Percentiles rank a stretch among this genome's conserved stretches.
These are phyloP conservation scores for Cyanistes caeruleus DNA, from an alignment of 2,113 vertebrate genomes.

Conservation along the genomic window DNA sequence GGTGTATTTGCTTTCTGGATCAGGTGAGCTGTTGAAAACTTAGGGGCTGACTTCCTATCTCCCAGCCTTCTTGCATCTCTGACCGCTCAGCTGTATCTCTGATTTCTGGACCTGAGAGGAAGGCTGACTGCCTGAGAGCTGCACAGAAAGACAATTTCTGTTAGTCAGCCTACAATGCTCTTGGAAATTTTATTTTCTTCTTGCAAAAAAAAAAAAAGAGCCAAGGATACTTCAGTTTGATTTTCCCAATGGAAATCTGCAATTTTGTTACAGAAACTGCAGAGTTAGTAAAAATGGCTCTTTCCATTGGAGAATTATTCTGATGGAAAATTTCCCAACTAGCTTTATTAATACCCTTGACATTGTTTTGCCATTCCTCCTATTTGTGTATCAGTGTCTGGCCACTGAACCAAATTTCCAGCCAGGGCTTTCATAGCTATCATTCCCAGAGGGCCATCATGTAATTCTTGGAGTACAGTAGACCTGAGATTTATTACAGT, in stretches of 20 bases:
- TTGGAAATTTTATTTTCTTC: neutral
- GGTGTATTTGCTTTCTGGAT: neutral
- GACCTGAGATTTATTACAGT: constrained; percentile 58
- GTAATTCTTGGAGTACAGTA: constrained; percentile 63
- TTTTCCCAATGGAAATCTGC: constrained; percentile 36
- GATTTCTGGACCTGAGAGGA: neutral
- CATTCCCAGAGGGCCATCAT: constrained; percentile 13
- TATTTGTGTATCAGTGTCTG: constrained; percentile 47
- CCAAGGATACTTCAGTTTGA: constrained; percentile 33
- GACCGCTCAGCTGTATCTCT: neutral
- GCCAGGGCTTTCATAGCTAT: constrained; percentile 26
- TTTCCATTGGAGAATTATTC: constrained; percentile 52
- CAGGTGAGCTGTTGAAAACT: neutral
- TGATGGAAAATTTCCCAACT: constrained; percentile 59
- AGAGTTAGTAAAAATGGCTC: constrained; percentile 28
- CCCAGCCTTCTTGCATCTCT: neutral
- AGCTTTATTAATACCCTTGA: constrained; percentile 63
- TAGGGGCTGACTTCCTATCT: neutral
- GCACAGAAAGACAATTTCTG: neutral
- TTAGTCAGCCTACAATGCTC: neutral
- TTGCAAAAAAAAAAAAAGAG: neutral
- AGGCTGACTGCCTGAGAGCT: neutral
- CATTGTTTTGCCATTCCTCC: constrained; percentile 60
- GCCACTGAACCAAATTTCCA: constrained; percentile 30
- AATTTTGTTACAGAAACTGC: constrained; percentile 44